phyloP scores from a whole-genome alignment of 2,113 vertebrate genomes.

The Pituophis catenifer region DNA sequence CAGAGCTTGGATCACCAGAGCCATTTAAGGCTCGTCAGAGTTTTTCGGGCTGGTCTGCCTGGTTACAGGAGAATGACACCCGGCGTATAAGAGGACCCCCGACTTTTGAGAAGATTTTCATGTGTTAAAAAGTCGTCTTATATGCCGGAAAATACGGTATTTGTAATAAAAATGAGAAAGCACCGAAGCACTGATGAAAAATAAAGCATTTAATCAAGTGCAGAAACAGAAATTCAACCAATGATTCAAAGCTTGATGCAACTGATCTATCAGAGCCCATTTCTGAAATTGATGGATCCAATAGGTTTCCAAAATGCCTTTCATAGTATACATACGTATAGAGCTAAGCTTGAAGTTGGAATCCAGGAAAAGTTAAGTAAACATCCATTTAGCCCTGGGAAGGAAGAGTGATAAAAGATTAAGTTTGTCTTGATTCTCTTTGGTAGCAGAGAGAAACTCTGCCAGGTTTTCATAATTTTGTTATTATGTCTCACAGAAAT shows the following conservation, averaged over 20 bases:
- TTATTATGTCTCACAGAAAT: no score
- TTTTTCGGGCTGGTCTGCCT: no score
- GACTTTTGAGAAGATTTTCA: no score
- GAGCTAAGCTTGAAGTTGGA: neutral
- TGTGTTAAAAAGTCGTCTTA: no score
- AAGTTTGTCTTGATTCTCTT: neutral
- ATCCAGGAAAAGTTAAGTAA: neutral
- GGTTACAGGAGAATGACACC: no score
- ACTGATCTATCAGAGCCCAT: neutral
- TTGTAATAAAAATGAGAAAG: neutral
- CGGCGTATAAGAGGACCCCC: no score
- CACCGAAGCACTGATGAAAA: neutral
- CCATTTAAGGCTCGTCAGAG: no score
- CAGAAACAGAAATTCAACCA: neutral
- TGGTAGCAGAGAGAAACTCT: neutral
- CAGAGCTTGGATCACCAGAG: no score
- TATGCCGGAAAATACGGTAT: neutral
- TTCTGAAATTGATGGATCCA: neutral
- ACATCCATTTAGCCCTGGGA: neutral
- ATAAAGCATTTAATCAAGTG: neutral
- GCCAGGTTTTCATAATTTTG: no score
- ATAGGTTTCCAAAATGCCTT: neutral
- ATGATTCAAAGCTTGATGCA: neutral
- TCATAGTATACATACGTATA: neutral
- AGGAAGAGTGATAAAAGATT: neutral